Base-by-base conservation (phyloP, 2,888 invertebrate genomes). In the Habrosyne pyritoides region DNA sequence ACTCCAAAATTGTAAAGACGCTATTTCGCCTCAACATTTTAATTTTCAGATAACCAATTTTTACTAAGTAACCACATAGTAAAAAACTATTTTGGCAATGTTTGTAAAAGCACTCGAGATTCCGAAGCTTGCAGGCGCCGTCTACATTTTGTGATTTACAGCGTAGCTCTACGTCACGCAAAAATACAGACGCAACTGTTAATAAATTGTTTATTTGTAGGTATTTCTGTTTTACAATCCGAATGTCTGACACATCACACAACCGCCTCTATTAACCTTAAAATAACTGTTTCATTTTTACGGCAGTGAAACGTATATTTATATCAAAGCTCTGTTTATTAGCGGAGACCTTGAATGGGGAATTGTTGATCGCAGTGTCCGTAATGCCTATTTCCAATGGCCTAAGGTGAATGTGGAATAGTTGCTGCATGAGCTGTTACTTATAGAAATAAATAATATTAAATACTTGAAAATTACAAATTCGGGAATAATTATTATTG, bases 81-180 rank as follows among this genome's bases (percentile, higher is more conserved):
- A 69, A 66, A n/a, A 62, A 57, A 52, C 10, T 58, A 61, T 72
- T 63, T 59, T 68, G 64, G 61, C 69, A 62, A 56, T 65, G 59
- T 60, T 69, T 61, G 57, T 58, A 64, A 64, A 66, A 68, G 56
- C 79, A 73, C 81, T 82, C 54, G 78, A 82, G 60, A 77, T 74
- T 59, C 75, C 69, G 56, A 52, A 61, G 66, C 64, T 52, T 59
- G 55, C 53, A 61, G 77, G 77, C 79, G 79, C 75, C 77, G 66
- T 56, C 59, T 66, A 55, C 58, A 63, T 63, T 65, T 62, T 55
- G 48, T 63, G 68, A 68, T 68, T 66, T 64, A 68, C 63, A 59
- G 53, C 59, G 36, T 47, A 62, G 55, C n/a, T 53, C 56, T 55
- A 63, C 74, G 68, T 70, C 71, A 67, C 61, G 58, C 42, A 42